These are phyloP conservation scores for Thunnus albacares DNA, from an alignment of 2,797 vertebrate species.

Conservation along the genomic window DNA sequence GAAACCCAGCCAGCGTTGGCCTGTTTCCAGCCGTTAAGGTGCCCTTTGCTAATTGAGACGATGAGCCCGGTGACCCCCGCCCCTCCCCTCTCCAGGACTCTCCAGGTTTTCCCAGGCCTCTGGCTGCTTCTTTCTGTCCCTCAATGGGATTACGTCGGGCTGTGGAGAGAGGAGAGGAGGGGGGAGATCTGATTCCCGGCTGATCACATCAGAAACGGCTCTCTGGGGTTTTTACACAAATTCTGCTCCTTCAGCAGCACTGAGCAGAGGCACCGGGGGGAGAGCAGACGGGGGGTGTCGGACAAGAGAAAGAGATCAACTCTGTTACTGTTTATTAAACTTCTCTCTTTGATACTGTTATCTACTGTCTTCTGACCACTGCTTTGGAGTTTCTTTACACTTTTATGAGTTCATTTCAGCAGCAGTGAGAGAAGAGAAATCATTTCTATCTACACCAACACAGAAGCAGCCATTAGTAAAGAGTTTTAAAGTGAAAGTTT, in stretches of 20 bases:
- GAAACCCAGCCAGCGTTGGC: constrained; percentile 36
- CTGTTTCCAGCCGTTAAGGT: constrained; percentile 76
- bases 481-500: not conserved
- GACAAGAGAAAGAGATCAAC: constrained; percentile 53
- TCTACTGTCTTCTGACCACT: not conserved
- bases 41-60: constrained; percentile 89
- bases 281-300: constrained; percentile 36
- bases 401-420: not conserved
- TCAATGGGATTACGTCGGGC: constrained; percentile 90
- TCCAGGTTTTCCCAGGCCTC: constrained; percentile 86
- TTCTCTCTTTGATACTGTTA: constrained; percentile 54
- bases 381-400: not conserved
- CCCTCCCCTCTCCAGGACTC: constrained; percentile 64
- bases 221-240: constrained; percentile 83
- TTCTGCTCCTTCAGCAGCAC: constrained; percentile 65
- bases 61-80: constrained; percentile 72
- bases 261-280: constrained; percentile 44
- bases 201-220: constrained; percentile 89
- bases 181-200: constrained; percentile 55
- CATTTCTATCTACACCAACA: not conserved
- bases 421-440: not conserved
- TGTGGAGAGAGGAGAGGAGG: constrained; percentile 46
- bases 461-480: not conserved
- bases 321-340: constrained; percentile 61
- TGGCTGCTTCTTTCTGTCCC: constrained; percentile 80